A percentile compares a stretch with the other conserved stretches of the same genome.
These are phyloP conservation scores for Ptychobarbus kaznakovi DNA, from an alignment of 2,797 vertebrate genomes.

Conservation along the genomic window DNA sequence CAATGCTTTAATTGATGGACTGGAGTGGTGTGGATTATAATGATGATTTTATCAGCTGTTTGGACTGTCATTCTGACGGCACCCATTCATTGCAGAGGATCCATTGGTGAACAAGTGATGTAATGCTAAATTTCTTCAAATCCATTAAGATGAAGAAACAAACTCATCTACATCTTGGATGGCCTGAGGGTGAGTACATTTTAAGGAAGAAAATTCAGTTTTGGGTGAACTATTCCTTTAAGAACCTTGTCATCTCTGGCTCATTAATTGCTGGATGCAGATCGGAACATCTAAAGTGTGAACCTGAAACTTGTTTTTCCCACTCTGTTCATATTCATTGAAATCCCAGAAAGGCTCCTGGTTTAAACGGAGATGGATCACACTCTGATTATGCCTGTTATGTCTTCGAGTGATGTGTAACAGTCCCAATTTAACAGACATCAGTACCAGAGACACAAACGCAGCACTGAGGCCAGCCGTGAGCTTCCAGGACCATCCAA, in stretches of 20 bases:
- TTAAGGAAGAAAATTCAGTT: neutral
- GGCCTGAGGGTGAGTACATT: neutral
- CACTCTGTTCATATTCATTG: conserved; percentile 77
- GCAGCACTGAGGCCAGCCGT: conserved; percentile 68
- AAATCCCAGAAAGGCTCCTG: conserved; percentile 78
- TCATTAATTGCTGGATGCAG: conserved; percentile 79
- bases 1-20: neutral
- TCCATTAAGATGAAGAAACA: neutral
- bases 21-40: neutral
- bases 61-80: neutral
- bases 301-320: conserved; percentile 74
- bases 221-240: neutral
- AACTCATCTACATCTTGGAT: neutral
- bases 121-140: neutral
- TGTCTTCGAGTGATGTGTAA: conserved; percentile 84
- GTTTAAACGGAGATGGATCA: conserved; percentile 64
- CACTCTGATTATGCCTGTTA: conserved; percentile 76
- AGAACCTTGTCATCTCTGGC: conserved; percentile 66
- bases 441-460: conserved; percentile 70
- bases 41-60: neutral
- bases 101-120: neutral
- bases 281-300: conserved; percentile 75
- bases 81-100: neutral
- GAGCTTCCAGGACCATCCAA: conserved; percentile 69
- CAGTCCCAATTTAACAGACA: conserved; percentile 66